Evolutionary conservation across 1,140 invertebrate genomes (phyloP), one percentile per base, ranked within the genome.

Genomic region (Drosophila grimshawi): DNA sequence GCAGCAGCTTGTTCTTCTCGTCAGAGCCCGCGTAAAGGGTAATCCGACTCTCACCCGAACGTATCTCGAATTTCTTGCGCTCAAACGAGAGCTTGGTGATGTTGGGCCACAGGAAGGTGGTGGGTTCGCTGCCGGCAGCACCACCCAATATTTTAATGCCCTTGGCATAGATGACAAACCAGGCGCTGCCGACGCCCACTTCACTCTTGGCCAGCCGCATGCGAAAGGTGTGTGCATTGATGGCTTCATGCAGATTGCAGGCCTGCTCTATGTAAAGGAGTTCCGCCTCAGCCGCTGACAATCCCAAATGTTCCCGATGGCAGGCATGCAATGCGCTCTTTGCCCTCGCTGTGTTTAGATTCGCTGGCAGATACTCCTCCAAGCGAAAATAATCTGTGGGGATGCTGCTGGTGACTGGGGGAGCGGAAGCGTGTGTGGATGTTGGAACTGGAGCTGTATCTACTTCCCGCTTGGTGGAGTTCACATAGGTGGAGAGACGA

Each of bases 1-100:
- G 94, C 69, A 99, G 93, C 80, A 98, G 95, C 93, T 98, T 96
- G 89, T 97, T 97, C 92, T 98, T 98, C 81, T 97, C 97, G 93
- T 99, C 98, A 88, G 95, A 97, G 19, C 95, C 95, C 10, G 97
- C 97, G 92, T 97, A 98, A 61, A 98, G 95, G 0, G 97, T 97
- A 71, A 98, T 95, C 91, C 98, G 97, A 74, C 96, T 96, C 81
- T 97, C 97, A 33, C 96, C 95, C 3, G 97, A 97, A 49, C 97
- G 95, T 77, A 99, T 98, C 94, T 99, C 97, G 93, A 99, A 99
- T 93, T 98, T 99, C 93, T 98, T 98, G 90, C 97, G 96, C 95
- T 98, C 98, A 93, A 98, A 98, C 91, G 97, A 97, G 5, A 99
- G 93, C 93, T 98, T 98, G 52, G 96, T 97, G 65, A 99, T 98